phyloP scores from a whole-genome alignment of 2,888 invertebrate species.

The Meteorus colon region DNA sequence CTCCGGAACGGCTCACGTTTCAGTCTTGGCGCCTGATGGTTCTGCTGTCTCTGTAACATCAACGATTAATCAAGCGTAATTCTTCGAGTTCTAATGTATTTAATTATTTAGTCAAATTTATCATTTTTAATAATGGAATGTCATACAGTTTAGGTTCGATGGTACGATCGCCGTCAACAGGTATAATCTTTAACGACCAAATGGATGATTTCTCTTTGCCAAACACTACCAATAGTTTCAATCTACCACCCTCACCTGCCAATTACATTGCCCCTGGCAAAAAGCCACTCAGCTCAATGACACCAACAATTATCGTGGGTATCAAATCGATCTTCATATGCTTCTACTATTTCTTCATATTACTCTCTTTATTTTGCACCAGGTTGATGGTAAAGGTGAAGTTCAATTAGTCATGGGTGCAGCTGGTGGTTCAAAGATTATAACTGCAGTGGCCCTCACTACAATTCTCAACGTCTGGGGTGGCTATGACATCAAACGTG shows the following conservation, averaged over 20 bases:
- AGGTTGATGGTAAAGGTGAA: conserved; percentile 68
- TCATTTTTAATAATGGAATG: background rate
- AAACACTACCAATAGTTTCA: conserved; percentile 81
- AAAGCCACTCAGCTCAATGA: conserved; percentile 90
- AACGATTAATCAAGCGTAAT: conserved; percentile 86
- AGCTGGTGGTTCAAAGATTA: conserved; percentile 93
- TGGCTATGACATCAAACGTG: conserved; percentile 78
- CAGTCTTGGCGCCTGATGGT: conserved; percentile 87
- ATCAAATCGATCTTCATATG: conserved; percentile 37
- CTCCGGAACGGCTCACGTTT: conserved; percentile 92
- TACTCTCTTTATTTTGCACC: conserved; percentile 26
- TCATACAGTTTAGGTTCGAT: conserved; percentile 82
- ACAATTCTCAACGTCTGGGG: conserved; percentile 81
- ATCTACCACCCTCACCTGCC: conserved; percentile 83
- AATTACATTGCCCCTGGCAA: conserved; percentile 89
- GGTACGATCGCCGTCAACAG: conserved; percentile 84
- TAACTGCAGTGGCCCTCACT: conserved; percentile 82
- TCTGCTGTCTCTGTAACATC: conserved; percentile 95
- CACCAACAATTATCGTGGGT: conserved; percentile 85
- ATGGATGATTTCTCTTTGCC: conserved; percentile 97
- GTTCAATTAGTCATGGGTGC: conserved; percentile 84
- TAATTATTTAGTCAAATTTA: conserved; percentile 3
- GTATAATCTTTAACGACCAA: conserved; percentile 93
- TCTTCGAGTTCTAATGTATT: background rate
- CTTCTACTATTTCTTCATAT: background rate